These are phyloP conservation scores for Zaprionus obscuricornis DNA, from an alignment of 2,888 invertebrate species.

Conservation along the genomic window DNA sequence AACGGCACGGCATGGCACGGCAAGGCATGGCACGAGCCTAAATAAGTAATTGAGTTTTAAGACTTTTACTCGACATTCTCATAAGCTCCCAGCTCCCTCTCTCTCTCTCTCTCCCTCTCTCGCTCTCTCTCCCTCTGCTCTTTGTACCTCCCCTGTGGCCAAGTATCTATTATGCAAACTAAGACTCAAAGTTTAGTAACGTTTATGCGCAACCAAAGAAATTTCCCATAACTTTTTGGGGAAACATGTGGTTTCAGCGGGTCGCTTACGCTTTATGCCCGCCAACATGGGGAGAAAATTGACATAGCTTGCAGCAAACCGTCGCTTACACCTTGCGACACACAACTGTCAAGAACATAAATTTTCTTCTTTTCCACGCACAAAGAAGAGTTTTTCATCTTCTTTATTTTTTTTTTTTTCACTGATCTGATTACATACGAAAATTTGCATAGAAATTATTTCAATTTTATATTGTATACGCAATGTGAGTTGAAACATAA, in stretches of 20 bases:
- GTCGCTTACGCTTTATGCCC: too few relatives aligned
- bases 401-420: slow-evolving; percentile 7
- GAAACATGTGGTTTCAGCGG: slow-evolving; percentile 25
- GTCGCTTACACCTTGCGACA: slow-evolving; percentile 36
- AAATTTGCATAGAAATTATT: slow-evolving; percentile 75
- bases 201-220: not conserved
- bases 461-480: slow-evolving; percentile 36
- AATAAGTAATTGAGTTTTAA: too few relatives aligned
- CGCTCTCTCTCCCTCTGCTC: too few relatives aligned
- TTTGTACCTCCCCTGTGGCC: too few relatives aligned
- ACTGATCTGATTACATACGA: slow-evolving; percentile 64
- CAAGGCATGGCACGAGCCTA: too few relatives aligned
- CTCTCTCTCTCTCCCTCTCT: too few relatives aligned
- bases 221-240: slow-evolving; percentile 11
- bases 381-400: slow-evolving; percentile 11
- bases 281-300: not conserved
- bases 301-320: not conserved
- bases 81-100: too few relatives aligned
- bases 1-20: too few relatives aligned
- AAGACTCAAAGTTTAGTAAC: not conserved
- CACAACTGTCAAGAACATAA: slow-evolving; percentile 63
- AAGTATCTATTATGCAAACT: too few relatives aligned
- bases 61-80: too few relatives aligned
- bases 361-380: slow-evolving; percentile 26
- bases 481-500: slow-evolving; percentile 33